Percentiles rank a stretch among this genome's conserved stretches.
phyloP scores from a whole-genome alignment of 2,113 vertebrate species.

The Odontophorus gujanensis region DNA sequence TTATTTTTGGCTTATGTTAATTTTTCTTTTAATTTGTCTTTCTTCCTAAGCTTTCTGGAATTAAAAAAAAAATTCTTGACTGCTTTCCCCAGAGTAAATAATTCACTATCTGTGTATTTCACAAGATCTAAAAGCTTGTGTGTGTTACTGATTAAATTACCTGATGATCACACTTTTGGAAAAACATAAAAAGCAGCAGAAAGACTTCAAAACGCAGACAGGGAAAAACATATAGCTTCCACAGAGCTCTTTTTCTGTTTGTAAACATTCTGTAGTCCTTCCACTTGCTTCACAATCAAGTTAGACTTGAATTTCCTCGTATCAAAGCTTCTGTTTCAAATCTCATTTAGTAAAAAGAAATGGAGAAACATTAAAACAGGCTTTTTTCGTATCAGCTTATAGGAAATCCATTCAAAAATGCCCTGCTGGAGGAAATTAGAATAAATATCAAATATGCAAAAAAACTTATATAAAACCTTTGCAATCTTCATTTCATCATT shows the following conservation, averaged over 20 bases:
- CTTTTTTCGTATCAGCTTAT: not conserved
- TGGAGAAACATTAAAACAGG: not conserved
- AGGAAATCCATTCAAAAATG: not conserved
- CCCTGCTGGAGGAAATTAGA: not conserved
- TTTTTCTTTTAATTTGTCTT: not conserved
- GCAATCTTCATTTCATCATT: not conserved
- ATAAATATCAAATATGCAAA: not conserved
- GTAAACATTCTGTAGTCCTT: not conserved
- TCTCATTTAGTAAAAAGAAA: not conserved
- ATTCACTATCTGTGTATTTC: not conserved
- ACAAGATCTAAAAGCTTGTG: not conserved
- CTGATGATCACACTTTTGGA: not conserved
- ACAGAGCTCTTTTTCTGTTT: not conserved
- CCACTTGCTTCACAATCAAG: not conserved
- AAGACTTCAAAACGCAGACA: not conserved
- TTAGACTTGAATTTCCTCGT: not conserved
- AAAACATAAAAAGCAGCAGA: not conserved
- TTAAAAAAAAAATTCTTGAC: not conserved
- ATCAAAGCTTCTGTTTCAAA: not conserved
- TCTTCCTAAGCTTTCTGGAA: not conserved
- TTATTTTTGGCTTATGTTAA: not conserved
- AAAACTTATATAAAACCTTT: not conserved
- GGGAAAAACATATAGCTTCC: not conserved
- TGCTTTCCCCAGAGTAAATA: not conserved
- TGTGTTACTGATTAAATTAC: not conserved